Evolutionary conservation across 2,113 vertebrate species (phyloP).

Genomic region (Struthio camelus): DNA sequence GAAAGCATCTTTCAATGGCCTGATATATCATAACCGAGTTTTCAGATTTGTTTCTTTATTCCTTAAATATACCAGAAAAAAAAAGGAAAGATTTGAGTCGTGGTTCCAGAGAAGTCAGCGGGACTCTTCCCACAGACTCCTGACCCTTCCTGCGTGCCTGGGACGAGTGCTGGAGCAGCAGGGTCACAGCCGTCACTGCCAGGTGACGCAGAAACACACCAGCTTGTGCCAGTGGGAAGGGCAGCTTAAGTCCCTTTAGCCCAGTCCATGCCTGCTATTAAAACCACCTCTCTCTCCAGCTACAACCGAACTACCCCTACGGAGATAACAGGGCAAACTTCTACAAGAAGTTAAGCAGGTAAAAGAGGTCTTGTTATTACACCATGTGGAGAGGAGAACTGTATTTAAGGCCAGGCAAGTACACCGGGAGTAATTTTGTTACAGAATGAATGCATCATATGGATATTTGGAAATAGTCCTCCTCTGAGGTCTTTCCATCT

Average conservation of each 20-base stretch:
- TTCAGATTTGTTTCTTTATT: neutral
- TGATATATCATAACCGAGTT: neutral
- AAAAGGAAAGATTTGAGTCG: neutral
- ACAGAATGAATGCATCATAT: neutral
- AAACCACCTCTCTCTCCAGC: neutral
- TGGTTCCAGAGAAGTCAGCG: fast-evolving
- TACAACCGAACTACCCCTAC: neutral
- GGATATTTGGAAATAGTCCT: neutral
- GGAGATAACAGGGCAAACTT: neutral
- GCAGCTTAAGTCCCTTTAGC: fast-evolving
- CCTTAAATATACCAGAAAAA: neutral
- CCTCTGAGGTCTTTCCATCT: neutral
- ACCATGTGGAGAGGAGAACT: neutral
- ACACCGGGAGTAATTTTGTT: neutral
- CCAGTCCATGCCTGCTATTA: neutral
- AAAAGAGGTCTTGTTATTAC: neutral
- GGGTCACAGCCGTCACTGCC: neutral
- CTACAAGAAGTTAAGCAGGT: neutral
- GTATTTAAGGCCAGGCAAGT: neutral
- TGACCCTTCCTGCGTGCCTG: fast-evolving
- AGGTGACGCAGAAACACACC: neutral
- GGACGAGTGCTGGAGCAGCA: neutral
- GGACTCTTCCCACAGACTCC: neutral
- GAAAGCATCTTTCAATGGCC: neutral
- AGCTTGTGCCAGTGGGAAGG: neutral